phyloP scores from a whole-genome alignment of 2,888 invertebrate genomes.

The Heliconius charithonia region DNA sequence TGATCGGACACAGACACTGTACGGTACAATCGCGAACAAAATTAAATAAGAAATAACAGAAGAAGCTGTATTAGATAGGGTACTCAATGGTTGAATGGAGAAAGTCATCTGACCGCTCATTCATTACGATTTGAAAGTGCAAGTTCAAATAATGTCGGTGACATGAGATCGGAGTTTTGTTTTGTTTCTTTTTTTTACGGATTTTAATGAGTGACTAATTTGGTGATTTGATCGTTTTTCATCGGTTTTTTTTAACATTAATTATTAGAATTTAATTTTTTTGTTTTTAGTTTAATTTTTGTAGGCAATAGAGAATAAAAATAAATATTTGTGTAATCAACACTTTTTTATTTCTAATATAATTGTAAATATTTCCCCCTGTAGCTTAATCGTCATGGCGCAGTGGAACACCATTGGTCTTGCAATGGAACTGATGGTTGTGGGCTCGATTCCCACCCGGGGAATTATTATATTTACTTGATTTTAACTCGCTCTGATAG shows the following conservation, averaged over 20 bases:
- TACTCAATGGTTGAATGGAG: constrained; percentile 62
- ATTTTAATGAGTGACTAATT: neutral
- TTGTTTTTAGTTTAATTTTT: no score
- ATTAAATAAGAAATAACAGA: constrained; percentile 65
- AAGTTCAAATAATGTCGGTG: constrained; percentile 58
- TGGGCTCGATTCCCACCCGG: no score
- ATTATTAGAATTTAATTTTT: neutral
- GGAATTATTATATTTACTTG: no score
- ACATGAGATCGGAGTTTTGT: neutral
- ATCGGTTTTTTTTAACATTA: neutral
- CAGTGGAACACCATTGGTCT: no score
- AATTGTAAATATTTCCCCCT: no score
- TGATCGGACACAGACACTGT: constrained; percentile 66
- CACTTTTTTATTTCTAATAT: no score
- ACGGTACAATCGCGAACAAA: constrained; percentile 69
- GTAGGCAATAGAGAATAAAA: neutral
- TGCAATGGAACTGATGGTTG: no score
- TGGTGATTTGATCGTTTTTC: neutral
- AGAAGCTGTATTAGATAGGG: constrained; percentile 65
- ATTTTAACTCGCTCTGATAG: no score
- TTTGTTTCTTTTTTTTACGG: neutral
- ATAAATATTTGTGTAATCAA: neutral
- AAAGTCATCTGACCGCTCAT: constrained; percentile 69
- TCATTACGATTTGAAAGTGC: constrained; percentile 71
- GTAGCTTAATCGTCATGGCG: neutral